Base-by-base conservation (phyloP, 2,888 invertebrate species). In the Blastobasis adustella region DNA sequence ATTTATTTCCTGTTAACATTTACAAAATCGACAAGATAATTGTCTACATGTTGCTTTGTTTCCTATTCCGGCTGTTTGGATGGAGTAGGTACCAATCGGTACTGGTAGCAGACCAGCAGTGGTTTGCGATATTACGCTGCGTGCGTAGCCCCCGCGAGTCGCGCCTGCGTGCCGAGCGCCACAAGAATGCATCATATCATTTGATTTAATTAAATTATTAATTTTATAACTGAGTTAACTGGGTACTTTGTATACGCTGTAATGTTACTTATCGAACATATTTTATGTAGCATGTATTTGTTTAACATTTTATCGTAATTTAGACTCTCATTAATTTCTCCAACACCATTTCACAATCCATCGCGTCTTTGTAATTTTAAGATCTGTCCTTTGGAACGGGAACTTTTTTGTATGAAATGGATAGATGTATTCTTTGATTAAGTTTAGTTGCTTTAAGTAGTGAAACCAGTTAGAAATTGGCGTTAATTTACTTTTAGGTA, bases 141-240 rank as follows among this genome's bases (percentile, higher is more conserved):
- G 54, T 57, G 61, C 50, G 57, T 61, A 58, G 66, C 63, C 65
- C n/a, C 71, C 69, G 82, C 83, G 82, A 71, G 54, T 73, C 62
- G 82, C 78, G 78, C 77, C 54, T 59, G 41, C 49, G 77, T 76
- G 80, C 69, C 62, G 69, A 69, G 62, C 82, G 82, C 80, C 67
- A 84, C 89, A 89, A 89, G 89, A 89, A 89, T 89, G 76, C 84
- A 81, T 89, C 89, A 89, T 89, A 89, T 89, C 89, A 89, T 89
- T 89, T 89, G 82, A 83, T 87, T 85, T 87, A 81, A 81, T 81
- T 81, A 74, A 81, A 73, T 75, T 82, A 74, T 80, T 73, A 73
- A 83, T 79, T 68, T 79, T 71, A 58, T 81, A 77, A 79, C 76
- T 72, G 74, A 69, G 65, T 77, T 79, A 77, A 73, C 65, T 23